These are phyloP conservation scores for Marmota flaviventris DNA, from an alignment of 2,113 vertebrate genomes.

Conservation along the genomic window DNA sequence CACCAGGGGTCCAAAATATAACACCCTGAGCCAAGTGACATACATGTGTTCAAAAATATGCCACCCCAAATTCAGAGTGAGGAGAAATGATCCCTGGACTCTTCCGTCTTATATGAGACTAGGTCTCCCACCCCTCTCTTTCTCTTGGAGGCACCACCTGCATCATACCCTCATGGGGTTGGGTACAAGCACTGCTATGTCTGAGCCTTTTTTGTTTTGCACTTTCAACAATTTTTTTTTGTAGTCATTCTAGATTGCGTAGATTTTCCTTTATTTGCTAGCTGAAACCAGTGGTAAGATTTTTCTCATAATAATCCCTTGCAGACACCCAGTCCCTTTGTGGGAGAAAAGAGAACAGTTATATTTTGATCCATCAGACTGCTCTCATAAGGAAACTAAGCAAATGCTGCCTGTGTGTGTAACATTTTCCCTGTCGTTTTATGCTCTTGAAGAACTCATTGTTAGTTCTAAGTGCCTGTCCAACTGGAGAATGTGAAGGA, in stretches of 20 bases:
- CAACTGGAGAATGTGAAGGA: background rate
- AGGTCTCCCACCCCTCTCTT: background rate
- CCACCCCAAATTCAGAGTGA: background rate
- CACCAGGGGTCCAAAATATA: background rate
- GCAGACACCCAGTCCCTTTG: constrained; percentile 92
- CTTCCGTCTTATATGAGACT: background rate
- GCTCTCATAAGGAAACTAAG: background rate
- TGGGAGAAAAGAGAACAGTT: background rate
- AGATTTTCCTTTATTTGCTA: constrained; percentile 94
- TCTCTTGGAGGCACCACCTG: background rate
- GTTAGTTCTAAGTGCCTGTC: background rate
- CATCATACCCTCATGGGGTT: background rate
- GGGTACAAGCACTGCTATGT: constrained; percentile 66
- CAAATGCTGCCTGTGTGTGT: background rate
- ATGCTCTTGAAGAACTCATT: background rate
- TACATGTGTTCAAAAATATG: background rate
- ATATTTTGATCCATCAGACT: background rate
- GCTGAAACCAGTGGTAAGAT: constrained; percentile 91
- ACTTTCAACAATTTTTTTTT: constrained; percentile 88
- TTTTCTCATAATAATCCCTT: constrained; percentile 90
- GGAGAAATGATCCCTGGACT: background rate
- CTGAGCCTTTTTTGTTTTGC: constrained; percentile 79
- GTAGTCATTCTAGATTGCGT: constrained; percentile 92
- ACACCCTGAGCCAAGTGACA: background rate
- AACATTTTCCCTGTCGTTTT: background rate